Conservation (phyloP, 1,140 invertebrate species). For the Drosophila biarmipes region DNA sequence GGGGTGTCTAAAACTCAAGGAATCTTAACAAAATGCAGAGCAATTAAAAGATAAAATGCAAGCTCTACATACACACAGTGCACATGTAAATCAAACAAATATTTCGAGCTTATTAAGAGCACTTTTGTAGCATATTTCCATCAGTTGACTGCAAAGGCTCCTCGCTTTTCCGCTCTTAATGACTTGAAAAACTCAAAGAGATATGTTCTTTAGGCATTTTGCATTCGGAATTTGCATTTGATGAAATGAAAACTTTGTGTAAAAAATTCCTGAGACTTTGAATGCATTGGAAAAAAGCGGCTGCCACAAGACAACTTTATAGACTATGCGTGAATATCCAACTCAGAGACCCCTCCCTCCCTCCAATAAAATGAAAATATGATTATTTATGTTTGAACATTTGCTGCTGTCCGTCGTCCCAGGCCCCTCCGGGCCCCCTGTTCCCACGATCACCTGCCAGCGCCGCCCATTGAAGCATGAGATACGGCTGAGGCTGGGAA, state of each 20-base stretch:
- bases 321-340: constrained; percentile 13
- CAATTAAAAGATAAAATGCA: constrained; percentile 16
- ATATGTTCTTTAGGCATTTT: constrained; percentile 54
- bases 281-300: constrained; percentile 54
- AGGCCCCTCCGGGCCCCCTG: not conserved
- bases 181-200: constrained; percentile 60
- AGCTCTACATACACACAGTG: no score
- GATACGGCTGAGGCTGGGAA: constrained; percentile 24
- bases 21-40: constrained; percentile 1
- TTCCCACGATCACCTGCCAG: constrained; percentile 58
- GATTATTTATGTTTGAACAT: constrained; percentile 81
- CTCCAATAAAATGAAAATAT: constrained; percentile 35
- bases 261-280: constrained; percentile 47
- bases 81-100: not conserved
- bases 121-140: constrained; percentile 5
- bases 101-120: not conserved
- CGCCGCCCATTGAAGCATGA: constrained; percentile 73
- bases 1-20: constrained; percentile 3
- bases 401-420: constrained; percentile 74
- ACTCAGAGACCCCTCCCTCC: constrained; percentile 4
- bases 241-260: constrained; percentile 15
- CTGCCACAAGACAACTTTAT: constrained; percentile 69
- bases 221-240: constrained; percentile 53
- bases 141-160: constrained; percentile 57
- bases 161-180: constrained; percentile 44